Conservation (phyloP, 2,113 vertebrate genomes). For the Otolemur garnettii region DNA sequence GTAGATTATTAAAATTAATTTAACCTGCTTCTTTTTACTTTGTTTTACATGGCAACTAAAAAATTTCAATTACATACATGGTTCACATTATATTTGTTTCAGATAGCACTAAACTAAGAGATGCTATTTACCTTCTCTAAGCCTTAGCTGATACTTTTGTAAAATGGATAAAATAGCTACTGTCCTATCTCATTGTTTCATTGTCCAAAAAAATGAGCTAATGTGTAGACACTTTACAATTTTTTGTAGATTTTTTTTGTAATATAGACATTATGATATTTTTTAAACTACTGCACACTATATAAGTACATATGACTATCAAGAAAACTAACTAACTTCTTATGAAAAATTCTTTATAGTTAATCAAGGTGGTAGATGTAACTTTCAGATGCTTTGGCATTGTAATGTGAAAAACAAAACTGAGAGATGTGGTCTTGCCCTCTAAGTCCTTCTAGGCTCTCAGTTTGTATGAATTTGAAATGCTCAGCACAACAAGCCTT, state of each 20-base stretch:
- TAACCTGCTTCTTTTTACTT: slow-evolving; percentile 7
- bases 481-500: slow-evolving; percentile 75
- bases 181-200: neutral
- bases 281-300: neutral
- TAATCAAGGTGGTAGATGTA: slow-evolving; percentile 35
- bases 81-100: neutral
- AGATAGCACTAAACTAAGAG: neutral
- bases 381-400: neutral
- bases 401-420: slow-evolving; percentile 40
- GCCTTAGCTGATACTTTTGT: neutral
- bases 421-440: neutral
- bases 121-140: slow-evolving; percentile 10
- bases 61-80: slow-evolving; percentile 2
- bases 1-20: slow-evolving; percentile 33
- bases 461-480: slow-evolving; percentile 85
- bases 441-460: slow-evolving; percentile 67
- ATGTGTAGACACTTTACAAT: neutral
- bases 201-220: slow-evolving; percentile 6
- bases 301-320: slow-evolving; percentile 14
- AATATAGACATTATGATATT: neutral
- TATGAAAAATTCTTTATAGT: neutral
- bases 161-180: slow-evolving; percentile 42
- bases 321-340: slow-evolving; percentile 31
- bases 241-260: neutral
- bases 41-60: neutral